Percentiles rank a stretch among this genome's conserved stretches.
phyloP scores from a whole-genome alignment of 2,888 invertebrate species.

The Hipparchia sbordonii region DNA sequence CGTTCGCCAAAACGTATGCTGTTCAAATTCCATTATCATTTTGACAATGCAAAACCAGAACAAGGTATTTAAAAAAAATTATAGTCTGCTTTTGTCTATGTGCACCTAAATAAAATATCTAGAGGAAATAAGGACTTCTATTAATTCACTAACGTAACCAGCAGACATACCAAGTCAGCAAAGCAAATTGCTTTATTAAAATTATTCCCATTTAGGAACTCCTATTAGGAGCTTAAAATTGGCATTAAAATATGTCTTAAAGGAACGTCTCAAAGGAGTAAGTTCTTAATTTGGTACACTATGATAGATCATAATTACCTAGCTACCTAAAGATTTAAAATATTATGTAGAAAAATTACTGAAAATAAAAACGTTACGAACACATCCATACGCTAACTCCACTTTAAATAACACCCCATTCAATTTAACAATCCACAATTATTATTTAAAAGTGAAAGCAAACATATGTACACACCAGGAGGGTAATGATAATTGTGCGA shows the following conservation, averaged over 20 bases:
- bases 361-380: not conserved
- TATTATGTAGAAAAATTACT: not conserved
- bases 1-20: not conserved
- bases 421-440: constrained; percentile 68
- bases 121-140: not conserved
- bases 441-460: constrained; percentile 76
- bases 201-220: too few relatives aligned
- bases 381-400: not conserved
- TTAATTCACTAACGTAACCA: not conserved
- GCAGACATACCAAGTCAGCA: too few relatives aligned
- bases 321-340: not conserved
- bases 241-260: too few relatives aligned
- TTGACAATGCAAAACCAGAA: not conserved
- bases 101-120: not conserved
- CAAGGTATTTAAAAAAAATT: not conserved
- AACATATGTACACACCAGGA: constrained; percentile 71
- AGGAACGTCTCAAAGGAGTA: too few relatives aligned
- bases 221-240: too few relatives aligned
- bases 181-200: too few relatives aligned
- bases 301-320: not conserved
- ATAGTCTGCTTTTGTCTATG: not conserved
- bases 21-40: not conserved
- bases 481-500: constrained; percentile 58
- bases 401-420: constrained; percentile 56
- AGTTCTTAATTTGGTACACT: too few relatives aligned